Evolutionary conservation across 2,113 vertebrate species (phyloP).

Genomic region (Lontra canadensis): DNA sequence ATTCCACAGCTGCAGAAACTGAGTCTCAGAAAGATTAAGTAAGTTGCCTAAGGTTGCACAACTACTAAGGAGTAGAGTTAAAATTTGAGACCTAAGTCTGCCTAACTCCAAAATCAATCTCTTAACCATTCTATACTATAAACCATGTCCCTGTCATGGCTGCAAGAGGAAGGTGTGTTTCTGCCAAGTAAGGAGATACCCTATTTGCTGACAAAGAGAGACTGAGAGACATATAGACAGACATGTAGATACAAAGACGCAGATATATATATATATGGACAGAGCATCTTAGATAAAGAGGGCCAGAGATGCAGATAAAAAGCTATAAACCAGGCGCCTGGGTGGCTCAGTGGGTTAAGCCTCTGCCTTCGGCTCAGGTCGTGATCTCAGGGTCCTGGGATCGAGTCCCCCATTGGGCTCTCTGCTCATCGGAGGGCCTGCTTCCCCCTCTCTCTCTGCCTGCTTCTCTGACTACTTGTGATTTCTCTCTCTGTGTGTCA

Average conservation of each 20-base stretch:
- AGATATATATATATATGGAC: neutral
- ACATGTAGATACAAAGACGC: neutral
- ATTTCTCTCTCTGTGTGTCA: no score
- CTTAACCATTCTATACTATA: neutral
- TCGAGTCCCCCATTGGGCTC: no score
- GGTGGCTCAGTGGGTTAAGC: no score
- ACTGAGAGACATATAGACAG: neutral
- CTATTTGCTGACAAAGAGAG: neutral
- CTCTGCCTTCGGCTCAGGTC: no score
- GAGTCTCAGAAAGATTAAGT: slow-evolving; percentile 3
- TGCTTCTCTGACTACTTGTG: no score
- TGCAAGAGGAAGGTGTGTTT: neutral
- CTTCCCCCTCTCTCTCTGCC: no score
- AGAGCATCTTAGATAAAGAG: neutral
- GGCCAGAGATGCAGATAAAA: neutral
- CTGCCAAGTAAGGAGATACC: neutral
- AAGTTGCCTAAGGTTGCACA: neutral
- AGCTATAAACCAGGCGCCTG: neutral
- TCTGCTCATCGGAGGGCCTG: no score
- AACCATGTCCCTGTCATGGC: neutral
- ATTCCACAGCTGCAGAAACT: neutral
- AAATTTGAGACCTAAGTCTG: neutral
- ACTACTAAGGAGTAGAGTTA: neutral
- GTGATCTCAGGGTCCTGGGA: no score
- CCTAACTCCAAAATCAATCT: neutral